Evolutionary conservation across 2,113 vertebrate genomes (phyloP).

Genomic region (Erinaceus europaeus): DNA sequence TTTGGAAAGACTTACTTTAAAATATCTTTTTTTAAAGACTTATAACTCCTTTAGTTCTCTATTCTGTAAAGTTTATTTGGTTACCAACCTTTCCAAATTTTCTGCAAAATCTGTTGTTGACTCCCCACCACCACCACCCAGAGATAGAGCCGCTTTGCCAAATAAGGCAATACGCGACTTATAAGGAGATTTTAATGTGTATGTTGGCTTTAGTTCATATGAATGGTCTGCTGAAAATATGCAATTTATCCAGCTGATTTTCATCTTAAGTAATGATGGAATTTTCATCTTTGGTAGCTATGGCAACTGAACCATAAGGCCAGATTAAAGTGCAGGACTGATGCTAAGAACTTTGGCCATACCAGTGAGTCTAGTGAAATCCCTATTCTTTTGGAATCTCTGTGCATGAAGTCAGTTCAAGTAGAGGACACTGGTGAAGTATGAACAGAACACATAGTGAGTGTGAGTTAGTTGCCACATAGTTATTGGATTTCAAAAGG

Average conservation of each 20-base stretch:
- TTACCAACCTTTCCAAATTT: constrained; percentile 13
- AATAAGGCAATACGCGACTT: constrained; percentile 23
- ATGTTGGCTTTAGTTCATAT: constrained; percentile 35
- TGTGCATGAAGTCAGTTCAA: constrained; percentile 24
- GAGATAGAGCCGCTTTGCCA: constrained; percentile 22
- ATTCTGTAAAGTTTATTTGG: constrained; percentile 16
- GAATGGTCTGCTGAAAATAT: constrained; percentile 47
- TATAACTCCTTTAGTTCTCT: constrained; percentile 3
- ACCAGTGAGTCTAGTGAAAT: constrained; percentile 50
- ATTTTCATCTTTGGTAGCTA: constrained; percentile 63
- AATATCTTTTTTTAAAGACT: background rate
- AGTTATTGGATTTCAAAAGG: background rate
- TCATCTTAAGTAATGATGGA: constrained; percentile 55
- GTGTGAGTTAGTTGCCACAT: background rate
- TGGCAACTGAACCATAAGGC: constrained; percentile 47
- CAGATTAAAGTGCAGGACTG: constrained; percentile 36
- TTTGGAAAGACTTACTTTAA: background rate
- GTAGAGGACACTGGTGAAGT: background rate
- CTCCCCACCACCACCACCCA: background rate
- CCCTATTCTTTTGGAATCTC: constrained; percentile 33
- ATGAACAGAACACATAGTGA: background rate
- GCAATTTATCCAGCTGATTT: constrained; percentile 56
- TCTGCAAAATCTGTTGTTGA: constrained; percentile 41
- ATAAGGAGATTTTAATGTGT: constrained; percentile 50
- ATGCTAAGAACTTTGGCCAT: constrained; percentile 46